Evolutionary conservation across 2,113 vertebrate species (phyloP).

Genomic region (Ariopsis seemanni): DNA sequence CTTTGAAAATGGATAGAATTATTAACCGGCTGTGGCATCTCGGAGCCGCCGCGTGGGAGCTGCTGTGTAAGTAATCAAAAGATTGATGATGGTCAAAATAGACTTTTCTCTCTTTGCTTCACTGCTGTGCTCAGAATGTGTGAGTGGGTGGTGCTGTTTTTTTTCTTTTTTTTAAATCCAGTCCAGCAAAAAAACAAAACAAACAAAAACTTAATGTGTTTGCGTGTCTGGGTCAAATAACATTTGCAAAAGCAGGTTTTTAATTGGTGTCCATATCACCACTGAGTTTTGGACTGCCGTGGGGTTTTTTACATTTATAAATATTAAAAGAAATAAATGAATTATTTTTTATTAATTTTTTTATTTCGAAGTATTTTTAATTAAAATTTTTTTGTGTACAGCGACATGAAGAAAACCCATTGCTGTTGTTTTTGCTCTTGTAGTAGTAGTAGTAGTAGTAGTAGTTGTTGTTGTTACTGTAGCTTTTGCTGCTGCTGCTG

Average conservation of each 20-base stretch:
- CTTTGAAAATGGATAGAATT: constrained; percentile 60
- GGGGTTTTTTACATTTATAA: neutral
- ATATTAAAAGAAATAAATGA: neutral
- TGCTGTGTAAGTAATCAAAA: constrained; percentile 63
- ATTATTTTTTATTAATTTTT: neutral
- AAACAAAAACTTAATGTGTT: neutral
- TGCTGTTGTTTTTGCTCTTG: neutral
- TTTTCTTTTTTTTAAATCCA: neutral
- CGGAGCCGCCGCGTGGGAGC: constrained; percentile 52
- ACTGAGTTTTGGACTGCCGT: neutral
- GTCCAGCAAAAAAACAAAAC: neutral
- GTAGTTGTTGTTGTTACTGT: neutral
- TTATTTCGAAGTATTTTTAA: neutral
- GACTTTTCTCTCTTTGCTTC: constrained; percentile 58
- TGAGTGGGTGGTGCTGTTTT: neutral
- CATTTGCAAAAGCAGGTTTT: neutral
- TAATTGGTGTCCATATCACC: neutral
- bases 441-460: too few relatives aligned
- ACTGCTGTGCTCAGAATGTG: constrained; percentile 51
- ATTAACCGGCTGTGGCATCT: constrained; percentile 57
- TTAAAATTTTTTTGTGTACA: neutral
- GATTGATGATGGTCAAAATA: constrained; percentile 66
- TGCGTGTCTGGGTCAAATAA: neutral
- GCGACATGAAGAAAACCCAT: too few relatives aligned
- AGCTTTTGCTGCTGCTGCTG: neutral